Evolutionary conservation across 1,140 invertebrate genomes (phyloP).

Genomic region (Anoplophora glabripennis): DNA sequence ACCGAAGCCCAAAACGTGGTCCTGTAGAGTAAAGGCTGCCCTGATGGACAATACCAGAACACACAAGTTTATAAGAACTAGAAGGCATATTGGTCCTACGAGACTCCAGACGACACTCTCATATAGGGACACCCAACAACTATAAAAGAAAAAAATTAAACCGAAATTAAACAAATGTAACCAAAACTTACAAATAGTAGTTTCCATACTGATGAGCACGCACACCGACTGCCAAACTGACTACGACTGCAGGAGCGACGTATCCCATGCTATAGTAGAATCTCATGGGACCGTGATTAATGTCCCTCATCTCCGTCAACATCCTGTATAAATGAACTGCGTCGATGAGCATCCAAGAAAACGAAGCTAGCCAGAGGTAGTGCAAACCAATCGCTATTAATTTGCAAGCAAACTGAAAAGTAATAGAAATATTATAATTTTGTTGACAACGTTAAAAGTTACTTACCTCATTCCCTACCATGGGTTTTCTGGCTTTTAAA

Average conservation of each 20-base stretch:
- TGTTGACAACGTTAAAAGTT: background rate
- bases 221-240: constrained; percentile 87
- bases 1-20: constrained; percentile 86
- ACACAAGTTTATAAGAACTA: constrained; percentile 74
- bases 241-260: constrained; percentile 88
- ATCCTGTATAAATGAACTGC: constrained; percentile 91
- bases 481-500: constrained; percentile 70
- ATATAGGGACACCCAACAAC: constrained; percentile 93
- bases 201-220: constrained; percentile 95
- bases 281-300: constrained; percentile 92
- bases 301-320: constrained; percentile 92
- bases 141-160: constrained; percentile 44
- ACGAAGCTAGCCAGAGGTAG: constrained; percentile 86
- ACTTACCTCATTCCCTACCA: constrained; percentile 70
- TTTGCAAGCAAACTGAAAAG: constrained; percentile 76
- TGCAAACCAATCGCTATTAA: constrained; percentile 88
- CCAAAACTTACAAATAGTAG: constrained; percentile 78
- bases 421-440: background rate
- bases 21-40: constrained; percentile 87
- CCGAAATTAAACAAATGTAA: background rate
- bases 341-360: constrained; percentile 89
- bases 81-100: constrained; percentile 77
- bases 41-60: constrained; percentile 81
- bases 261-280: constrained; percentile 95
- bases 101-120: constrained; percentile 89